phyloP scores from a whole-genome alignment of 2,888 invertebrate species.

The Halictus quadricinctus region DNA sequence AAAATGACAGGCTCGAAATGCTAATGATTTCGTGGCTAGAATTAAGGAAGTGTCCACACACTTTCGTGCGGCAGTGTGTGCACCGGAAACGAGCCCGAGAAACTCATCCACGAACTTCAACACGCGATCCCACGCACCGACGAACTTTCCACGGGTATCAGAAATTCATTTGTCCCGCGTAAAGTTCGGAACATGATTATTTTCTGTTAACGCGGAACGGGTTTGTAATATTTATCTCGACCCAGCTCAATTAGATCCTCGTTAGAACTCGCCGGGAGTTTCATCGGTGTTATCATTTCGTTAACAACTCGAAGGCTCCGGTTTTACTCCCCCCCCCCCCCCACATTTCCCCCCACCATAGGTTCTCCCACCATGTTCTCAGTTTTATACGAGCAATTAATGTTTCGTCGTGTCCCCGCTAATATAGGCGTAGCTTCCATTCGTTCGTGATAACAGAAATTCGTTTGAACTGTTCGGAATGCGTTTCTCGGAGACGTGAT shows the following conservation, averaged over 20 bases:
- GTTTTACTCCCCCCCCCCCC: neutral
- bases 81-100: neutral
- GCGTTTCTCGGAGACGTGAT: neutral
- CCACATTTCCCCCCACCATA: neutral
- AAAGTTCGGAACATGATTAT: constrained; percentile 30
- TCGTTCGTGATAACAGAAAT: neutral
- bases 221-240: constrained; percentile 45
- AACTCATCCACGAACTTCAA: neutral
- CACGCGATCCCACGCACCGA: neutral
- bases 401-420: neutral
- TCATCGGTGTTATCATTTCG: constrained; percentile 40
- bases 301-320: constrained; percentile 22
- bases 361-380: neutral
- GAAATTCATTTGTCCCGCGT: constrained; percentile 45
- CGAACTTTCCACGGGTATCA: constrained; percentile 37
- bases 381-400: neutral
- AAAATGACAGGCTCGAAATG: no score
- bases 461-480: neutral
- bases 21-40: neutral
- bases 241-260: constrained; percentile 38
- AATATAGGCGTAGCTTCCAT: neutral
- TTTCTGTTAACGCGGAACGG: constrained; percentile 14
- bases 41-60: neutral
- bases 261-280: constrained; percentile 20
- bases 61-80: neutral